Evolutionary conservation across 92 coral and sea anemone genomes (phyloP).

Genomic region (Parazoanthus atlanticus): DNA sequence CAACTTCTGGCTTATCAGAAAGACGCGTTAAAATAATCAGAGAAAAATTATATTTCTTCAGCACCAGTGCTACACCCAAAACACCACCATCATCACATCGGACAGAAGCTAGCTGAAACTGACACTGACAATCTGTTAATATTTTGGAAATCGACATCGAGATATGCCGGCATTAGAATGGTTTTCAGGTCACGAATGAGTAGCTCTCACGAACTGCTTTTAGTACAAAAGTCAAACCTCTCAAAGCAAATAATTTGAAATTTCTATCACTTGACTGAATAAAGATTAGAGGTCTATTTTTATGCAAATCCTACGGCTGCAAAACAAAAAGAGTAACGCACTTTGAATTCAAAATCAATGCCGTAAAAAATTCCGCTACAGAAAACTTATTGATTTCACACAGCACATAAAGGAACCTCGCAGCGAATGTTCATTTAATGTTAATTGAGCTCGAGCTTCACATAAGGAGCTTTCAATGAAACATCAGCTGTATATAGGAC

Average conservation of each 20-base stretch:
- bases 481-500: background rate
- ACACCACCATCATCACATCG: background rate
- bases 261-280: constrained; percentile 54
- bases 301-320: constrained; percentile 69
- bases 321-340: constrained; percentile 35
- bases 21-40: background rate
- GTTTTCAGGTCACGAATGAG: constrained; percentile 24
- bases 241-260: constrained; percentile 51
- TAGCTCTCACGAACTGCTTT: background rate
- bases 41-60: background rate
- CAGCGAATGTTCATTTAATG: background rate
- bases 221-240: constrained; percentile 15
- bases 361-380: constrained; percentile 32
- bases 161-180: constrained; percentile 8
- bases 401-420: background rate
- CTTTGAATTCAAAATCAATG: constrained; percentile 32
- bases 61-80: background rate
- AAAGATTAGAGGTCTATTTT: constrained; percentile 71
- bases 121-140: background rate
- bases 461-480: background rate
- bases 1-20: background rate
- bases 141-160: constrained; percentile 2
- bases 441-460: background rate
- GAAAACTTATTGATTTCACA: constrained; percentile 6
- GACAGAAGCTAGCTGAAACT: constrained; percentile 24